Evolutionary conservation across 2,888 invertebrate species (phyloP).

Genomic region (Nematopogon swammerdamellus): DNA sequence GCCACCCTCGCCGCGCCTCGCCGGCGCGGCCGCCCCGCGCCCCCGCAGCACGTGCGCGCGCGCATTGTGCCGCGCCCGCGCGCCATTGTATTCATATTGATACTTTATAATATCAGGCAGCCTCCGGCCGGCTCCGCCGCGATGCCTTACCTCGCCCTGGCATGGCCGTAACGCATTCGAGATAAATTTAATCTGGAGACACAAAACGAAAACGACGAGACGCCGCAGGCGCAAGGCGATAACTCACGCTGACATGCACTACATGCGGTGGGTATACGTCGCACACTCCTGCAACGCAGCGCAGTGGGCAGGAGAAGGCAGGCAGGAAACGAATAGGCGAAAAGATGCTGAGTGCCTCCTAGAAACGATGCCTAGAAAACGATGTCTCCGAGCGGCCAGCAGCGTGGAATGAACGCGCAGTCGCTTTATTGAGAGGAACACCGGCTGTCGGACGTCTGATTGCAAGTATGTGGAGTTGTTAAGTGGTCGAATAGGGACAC

Average conservation of each 20-base stretch:
- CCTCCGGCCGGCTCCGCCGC: neutral
- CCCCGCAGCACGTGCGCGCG: constrained; percentile 30
- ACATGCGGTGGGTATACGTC: too few relatives aligned
- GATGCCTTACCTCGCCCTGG: neutral
- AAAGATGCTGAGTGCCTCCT: too few relatives aligned
- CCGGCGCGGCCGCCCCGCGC: constrained; percentile 1
- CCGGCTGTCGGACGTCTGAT: neutral
- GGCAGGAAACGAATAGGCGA: too few relatives aligned
- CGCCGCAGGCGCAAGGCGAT: neutral
- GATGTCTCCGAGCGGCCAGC: too few relatives aligned
- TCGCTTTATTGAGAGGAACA: neutral
- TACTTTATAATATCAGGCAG: neutral
- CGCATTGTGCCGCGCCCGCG: constrained; percentile 10
- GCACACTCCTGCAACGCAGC: too few relatives aligned
- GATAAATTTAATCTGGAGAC: neutral
- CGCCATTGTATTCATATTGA: constrained; percentile 34
- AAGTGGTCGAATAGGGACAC: neutral
- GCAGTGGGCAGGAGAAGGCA: too few relatives aligned
- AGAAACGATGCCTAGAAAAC: too few relatives aligned
- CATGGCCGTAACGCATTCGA: neutral
- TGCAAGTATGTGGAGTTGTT: neutral
- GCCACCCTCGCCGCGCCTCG: too few relatives aligned
- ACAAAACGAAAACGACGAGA: neutral
- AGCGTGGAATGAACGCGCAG: too few relatives aligned
- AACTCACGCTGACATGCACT: neutral